Base-by-base conservation (phyloP, 2,113 vertebrate genomes). In the Alouatta palliata region DNA sequence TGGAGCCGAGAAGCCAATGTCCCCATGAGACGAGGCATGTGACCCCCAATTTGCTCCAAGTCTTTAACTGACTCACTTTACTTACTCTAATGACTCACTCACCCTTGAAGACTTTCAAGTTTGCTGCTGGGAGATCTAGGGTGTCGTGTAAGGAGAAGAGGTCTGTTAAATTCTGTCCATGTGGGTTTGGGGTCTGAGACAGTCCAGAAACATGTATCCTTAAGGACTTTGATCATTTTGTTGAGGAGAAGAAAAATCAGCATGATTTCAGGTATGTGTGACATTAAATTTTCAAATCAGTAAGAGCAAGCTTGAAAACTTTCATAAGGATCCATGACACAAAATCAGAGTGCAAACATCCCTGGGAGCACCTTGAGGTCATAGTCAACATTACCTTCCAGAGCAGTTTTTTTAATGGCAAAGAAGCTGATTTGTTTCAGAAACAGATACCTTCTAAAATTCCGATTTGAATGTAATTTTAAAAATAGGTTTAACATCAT, bases 61-160 rank as follows among this genome's bases (percentile, higher is more conserved):
- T 21, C n/a, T 32, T 58, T 73, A 3, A 37, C 49, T 52, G 83
- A 37, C 25, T 76, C 70, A 20, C 37, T 30, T 30, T 13, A 19
- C 37, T 43, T 37, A 35, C 54, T 79, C 13, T 94, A 20, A 3
- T n/a, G 35, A 54, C 12, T 3, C 73, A 16, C 19, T 43, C 75
- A 23, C 37, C n/a, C 23, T 73, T 47, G 6, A 88, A 81, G 66
- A 86, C 43, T 66, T 73, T 13, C 0, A 0, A 20, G 64, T 52
- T 86, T 66, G 35, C 32, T 43, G 25, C 19, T 11, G 2, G 49
- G 49, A 52, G n/a, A 47, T 9, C 20, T 9, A 52, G 2, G 40
- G 27, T 49, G 25, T n/a, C 4, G 0, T 1, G 1, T 4, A 40
- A n/a, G 85, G 40, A 49, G 30, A 80, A 30, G 54, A 82, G 13